These are phyloP conservation scores for Scaptomyza parva DNA, from an alignment of 2,888 invertebrate genomes.

Conservation along the genomic window DNA sequence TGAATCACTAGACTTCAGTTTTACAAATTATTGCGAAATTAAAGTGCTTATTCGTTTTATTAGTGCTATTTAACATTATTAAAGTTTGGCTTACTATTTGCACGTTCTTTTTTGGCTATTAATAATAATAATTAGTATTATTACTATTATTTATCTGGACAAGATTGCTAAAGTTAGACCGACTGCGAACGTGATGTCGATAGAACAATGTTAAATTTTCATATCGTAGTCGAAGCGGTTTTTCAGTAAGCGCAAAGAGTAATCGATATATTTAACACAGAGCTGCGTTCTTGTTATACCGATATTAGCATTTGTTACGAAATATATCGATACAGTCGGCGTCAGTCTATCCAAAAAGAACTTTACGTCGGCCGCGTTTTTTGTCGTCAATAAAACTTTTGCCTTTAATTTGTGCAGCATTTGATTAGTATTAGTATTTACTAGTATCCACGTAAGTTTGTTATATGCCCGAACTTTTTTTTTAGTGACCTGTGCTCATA, in stretches of 20 bases:
- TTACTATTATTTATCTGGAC: slow-evolving; percentile 1
- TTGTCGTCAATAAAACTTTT: slow-evolving; percentile 35
- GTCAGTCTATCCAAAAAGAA: slow-evolving; percentile 51
- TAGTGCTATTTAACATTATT: too few species aligned
- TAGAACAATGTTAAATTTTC: not conserved
- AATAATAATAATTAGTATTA: not conserved
- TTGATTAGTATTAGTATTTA: slow-evolving; percentile 9
- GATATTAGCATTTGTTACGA: slow-evolving; percentile 8
- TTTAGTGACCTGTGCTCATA: not conserved
- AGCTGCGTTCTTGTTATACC: slow-evolving; percentile 9
- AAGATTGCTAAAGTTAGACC: slow-evolving; percentile 16
- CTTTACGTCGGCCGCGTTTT: slow-evolving; percentile 65
- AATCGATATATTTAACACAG: slow-evolving; percentile 25
- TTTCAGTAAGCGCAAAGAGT: slow-evolving; percentile 9
- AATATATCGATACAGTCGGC: slow-evolving; percentile 50
- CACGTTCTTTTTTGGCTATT: slow-evolving; percentile 21
- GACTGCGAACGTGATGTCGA: slow-evolving; percentile 28
- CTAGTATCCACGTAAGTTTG: slow-evolving; percentile 46
- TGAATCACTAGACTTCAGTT: slow-evolving; percentile 21
- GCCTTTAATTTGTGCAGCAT: slow-evolving; percentile 40
- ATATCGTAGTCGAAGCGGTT: not conserved
- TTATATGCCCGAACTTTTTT: not conserved
- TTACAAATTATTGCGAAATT: slow-evolving; percentile 39
- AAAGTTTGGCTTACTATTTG: slow-evolving; percentile 25
- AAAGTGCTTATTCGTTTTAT: not conserved